These are phyloP conservation scores for Drosophila baimaii DNA, from an alignment of 1,140 invertebrate genomes.

Conservation along the genomic window DNA sequence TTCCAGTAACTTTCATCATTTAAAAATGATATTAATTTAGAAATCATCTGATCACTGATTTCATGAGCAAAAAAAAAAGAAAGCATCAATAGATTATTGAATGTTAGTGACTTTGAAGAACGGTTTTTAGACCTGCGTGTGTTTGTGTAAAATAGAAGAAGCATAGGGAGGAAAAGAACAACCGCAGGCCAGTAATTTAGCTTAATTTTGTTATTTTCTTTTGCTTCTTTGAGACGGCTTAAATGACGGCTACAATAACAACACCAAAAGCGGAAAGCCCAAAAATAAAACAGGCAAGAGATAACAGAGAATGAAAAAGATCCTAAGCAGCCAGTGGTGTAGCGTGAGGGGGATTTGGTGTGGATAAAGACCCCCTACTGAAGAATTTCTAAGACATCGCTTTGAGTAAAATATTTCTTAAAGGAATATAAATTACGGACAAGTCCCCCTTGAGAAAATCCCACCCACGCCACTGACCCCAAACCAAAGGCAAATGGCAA, in stretches of 20 bases:
- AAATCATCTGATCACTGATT: no score
- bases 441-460: neutral
- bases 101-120: constrained; percentile 3
- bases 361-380: neutral
- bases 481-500: neutral
- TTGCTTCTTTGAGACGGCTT: constrained; percentile 43
- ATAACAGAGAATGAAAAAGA: constrained; percentile 6
- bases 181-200: constrained; percentile 55
- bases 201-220: constrained; percentile 40
- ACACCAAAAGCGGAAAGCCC: constrained; percentile 28
- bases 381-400: neutral
- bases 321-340: neutral
- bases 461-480: constrained; percentile 1
- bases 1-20: constrained; percentile 11
- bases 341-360: neutral
- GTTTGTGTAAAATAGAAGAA: neutral
- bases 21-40: neutral
- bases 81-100: constrained; percentile 3
- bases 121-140: neutral
- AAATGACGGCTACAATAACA: constrained; percentile 55
- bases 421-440: no score
- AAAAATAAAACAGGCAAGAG: constrained; percentile 30
- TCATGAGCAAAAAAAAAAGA: no score
- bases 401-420: no score
- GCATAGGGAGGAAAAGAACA: constrained; percentile 2